Base-by-base conservation (phyloP, 2,888 invertebrate species). In the Aphodius granarius region DNA sequence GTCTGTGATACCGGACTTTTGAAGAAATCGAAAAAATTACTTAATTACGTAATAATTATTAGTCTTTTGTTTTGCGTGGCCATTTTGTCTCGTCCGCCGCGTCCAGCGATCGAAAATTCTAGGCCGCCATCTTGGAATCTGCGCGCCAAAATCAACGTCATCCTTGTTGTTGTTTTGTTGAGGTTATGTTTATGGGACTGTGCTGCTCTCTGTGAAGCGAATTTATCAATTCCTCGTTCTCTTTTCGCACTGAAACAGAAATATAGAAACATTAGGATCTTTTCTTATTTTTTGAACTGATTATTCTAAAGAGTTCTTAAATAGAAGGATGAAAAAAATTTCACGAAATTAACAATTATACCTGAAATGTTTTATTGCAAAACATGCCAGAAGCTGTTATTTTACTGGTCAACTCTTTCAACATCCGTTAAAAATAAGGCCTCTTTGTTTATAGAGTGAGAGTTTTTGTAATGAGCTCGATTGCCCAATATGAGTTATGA, bases 201-300 rank as follows among this genome's bases (percentile, higher is more conserved):
- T 73, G 64, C 23, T 76, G 76, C 73, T 81, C 80, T 73, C 81
- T 88, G 88, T 93, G 93, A 86, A 93, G 89, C 83, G 93, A 94
- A 88, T 94, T 94, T 90, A 95, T 91, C 88, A 95, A 90, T 88
- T 94, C 94, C 89, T 95, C 95, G 89, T 95, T 95, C 90, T 95
- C 94, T 89, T 94, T 94, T 83, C 95, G 94, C 87, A 95, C 95
- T 95, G 92, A 81, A 91, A 90, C 88, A 71, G n/a, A 71, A 74
- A 18, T 2, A 65, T 15, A 16, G n/a, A 3, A 65, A 65, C 65
- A 65, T n/a, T n/a, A n/a, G n/a, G n/a, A n/a, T n/a, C n/a, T n/a
- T n/a, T n/a, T n/a, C n/a, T n/a, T n/a, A n/a, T n/a, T n/a, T n/a
- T n/a, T n/a, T n/a, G n/a, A n/a, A n/a, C n/a, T n/a, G n/a, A n/a